A percentile compares a stretch with the other conserved stretches of the same genome.
Conservation (phyloP, 2,888 invertebrate genomes). For the Mythimna albipuncta region DNA sequence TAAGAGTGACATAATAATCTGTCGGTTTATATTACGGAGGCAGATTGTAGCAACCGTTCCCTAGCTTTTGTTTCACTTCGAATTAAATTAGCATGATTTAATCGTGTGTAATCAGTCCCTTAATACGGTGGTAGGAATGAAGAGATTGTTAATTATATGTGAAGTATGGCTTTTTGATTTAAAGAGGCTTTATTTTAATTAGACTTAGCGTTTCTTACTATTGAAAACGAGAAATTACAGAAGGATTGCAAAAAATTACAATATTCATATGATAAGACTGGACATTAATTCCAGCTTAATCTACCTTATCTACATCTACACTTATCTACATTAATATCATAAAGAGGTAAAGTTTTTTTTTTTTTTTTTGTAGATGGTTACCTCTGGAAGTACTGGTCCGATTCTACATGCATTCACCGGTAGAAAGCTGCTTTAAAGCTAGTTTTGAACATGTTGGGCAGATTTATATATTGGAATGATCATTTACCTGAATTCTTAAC, state of each 20-base stretch:
- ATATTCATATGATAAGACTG: no score
- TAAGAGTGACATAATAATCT: constrained; percentile 47
- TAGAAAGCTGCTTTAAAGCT: no score
- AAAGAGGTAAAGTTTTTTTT: no score
- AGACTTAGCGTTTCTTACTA: background rate
- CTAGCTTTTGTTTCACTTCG: constrained; percentile 17
- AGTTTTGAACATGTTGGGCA: no score
- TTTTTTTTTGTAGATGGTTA: no score
- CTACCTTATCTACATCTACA: no score
- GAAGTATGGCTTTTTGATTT: constrained; percentile 6
- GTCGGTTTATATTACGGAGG: constrained; percentile 21
- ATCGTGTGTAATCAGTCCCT: constrained; percentile 35
- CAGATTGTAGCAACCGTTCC: constrained; percentile 27
- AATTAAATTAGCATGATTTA: constrained; percentile 34
- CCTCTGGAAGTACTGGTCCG: no score
- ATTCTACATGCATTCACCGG: no score
- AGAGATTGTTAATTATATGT: constrained; percentile 14
- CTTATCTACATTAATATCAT: no score
- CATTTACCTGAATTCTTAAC: no score
- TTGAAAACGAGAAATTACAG: background rate
- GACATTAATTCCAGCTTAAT: no score
- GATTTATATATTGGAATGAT: no score
- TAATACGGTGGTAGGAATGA: constrained; percentile 5
- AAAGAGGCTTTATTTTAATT: background rate
- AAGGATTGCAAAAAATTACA: background rate